Base-by-base conservation (phyloP, 2,888 invertebrate genomes). In the Tipula unca region DNA sequence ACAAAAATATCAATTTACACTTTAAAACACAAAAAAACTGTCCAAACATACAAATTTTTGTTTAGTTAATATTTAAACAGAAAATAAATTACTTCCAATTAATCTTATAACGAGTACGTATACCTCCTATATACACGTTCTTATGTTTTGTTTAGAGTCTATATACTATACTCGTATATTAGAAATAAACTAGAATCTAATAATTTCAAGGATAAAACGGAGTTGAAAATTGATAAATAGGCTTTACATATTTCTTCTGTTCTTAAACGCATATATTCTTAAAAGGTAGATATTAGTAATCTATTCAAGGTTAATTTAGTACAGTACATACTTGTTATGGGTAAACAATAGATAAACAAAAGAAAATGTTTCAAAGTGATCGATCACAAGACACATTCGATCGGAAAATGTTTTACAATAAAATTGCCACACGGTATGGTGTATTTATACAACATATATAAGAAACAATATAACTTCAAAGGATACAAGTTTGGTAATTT, bases 71-170 rank as follows among this genome's bases (percentile, higher is more conserved):
- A 25, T 69, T 69, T 69, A 69, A 69, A 69, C 20, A 25, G 25
- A 69, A 69, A 25, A 69, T 69, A 69, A 69, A 69, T 69, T 69
- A 69, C 69, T 69, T 69, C 69, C 69, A 69, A 69, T 69, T 69
- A 69, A 69, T 69, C 69, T 69, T 69, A 17, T 39, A 39, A 1
- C n/a, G n/a, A n/a, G n/a, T n/a, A n/a, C n/a, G n/a, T n/a, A n/a
- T n/a, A n/a, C n/a, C n/a, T n/a, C n/a, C n/a, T n/a, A n/a, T n/a
- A 39, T 5, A 17, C 8, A 17, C 10, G 42, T 42, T 42, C 42
- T 42, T 42, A n/a, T n/a, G 42, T 42, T 54, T 69, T 69, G 25
- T 69, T 20, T 69, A 69, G 25, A 69, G 13, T 3, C 20, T 25
- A 32, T 1, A 32, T n/a, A n/a, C n/a, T n/a, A n/a, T n/a, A n/a